Base-by-base conservation (phyloP, 2,888 invertebrate genomes). In the Anthrax anthrax region DNA sequence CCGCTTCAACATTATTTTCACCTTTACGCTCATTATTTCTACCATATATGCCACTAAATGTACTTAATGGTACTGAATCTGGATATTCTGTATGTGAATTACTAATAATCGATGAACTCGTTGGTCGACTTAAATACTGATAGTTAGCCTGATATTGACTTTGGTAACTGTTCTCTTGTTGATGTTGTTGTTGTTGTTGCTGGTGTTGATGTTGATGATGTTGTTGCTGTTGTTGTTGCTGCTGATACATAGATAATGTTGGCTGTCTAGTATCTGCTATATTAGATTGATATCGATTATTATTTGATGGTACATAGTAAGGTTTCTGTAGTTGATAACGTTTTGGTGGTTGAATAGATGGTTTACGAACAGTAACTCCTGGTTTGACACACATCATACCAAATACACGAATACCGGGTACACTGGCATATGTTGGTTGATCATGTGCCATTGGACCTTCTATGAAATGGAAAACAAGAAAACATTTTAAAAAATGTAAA, bases 361-460 rank as follows among this genome's bases (percentile, higher is more conserved):
- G 66, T 17, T 64, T 64, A 47, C 66, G 59, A 18, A 66, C 57
- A n/a, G 64, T 60, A 56, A 60, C 72, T 16, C 65, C 66, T 0
- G 75, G 75, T 50, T 75, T 71, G 0, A 87, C 85, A 62, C 91
- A 91, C 81, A 91, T 86, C 91, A 92, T 92, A 39, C 91, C 92
- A 60, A 88, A 92, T 0, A 92, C 91, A 53, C 90, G 76, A 52
- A 92, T 91, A 2, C 91, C 91, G 4, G 91, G 91, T 12, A 92
- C 90, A 55, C 90, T 87, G 3, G 91, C 92, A 62, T 92, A 92
- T 1, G 89, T 87, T 14, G 92, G 91, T 62, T 90, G 90, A 63
- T 90, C 89, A 64, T 92, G 92, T 12, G 87, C 87, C 81, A 91
- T 87, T 44, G 92, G 92, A 14, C 91, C 92, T 71, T 91, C 91